Percentiles rank a stretch among this genome's conserved stretches.
Evolutionary conservation across 2,797 vertebrate genomes (phyloP).

Genomic region (Mus minutoides): DNA sequence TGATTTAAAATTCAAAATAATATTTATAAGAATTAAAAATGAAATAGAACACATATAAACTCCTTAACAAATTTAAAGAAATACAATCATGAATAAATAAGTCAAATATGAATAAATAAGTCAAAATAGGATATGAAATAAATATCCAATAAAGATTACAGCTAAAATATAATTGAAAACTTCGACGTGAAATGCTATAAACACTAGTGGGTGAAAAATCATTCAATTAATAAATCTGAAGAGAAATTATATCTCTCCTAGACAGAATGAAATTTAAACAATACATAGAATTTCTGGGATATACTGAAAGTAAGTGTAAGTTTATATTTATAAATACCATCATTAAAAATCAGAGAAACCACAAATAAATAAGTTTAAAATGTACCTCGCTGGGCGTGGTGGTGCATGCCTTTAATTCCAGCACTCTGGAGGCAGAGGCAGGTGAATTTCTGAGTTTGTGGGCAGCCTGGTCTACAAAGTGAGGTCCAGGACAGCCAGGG

Average conservation of each 20-base stretch:
- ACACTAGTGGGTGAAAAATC: background rate
- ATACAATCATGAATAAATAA: background rate
- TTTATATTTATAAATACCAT: background rate
- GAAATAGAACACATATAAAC: background rate
- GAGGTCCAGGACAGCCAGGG: too few species aligned
- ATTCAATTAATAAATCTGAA: background rate
- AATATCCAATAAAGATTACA: background rate
- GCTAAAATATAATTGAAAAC: background rate
- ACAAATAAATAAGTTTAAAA: background rate
- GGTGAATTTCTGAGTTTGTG: too few species aligned
- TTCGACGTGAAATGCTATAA: background rate
- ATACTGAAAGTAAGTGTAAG: background rate
- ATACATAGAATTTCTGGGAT: background rate
- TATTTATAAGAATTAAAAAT: background rate
- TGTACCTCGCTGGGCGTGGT: too few species aligned
- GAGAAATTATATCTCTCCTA: background rate
- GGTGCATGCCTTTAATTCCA: too few species aligned
- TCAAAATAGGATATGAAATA: background rate
- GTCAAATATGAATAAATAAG: background rate
- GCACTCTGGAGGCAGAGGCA: too few species aligned
- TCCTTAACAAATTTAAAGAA: background rate
- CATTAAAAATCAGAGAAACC: background rate
- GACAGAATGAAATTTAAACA: background rate
- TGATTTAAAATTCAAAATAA: background rate
- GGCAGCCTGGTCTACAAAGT: too few species aligned